Evolutionary conservation across 2,113 vertebrate species (phyloP), one percentile per base, ranked within the genome.

Genomic region (Naja naja): DNA sequence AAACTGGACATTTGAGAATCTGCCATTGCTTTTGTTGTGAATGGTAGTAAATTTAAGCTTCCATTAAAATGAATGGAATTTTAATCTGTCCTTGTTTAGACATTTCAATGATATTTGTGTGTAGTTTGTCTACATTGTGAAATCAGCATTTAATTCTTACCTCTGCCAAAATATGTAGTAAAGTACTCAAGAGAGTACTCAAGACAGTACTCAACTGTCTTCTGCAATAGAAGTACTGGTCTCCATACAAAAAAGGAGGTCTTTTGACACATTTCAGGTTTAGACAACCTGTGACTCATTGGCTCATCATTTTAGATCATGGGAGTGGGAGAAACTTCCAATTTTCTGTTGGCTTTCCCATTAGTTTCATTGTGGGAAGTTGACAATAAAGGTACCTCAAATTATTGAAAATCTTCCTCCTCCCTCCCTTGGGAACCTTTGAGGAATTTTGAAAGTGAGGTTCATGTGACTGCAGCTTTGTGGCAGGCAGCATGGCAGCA

Each of bases 121-220:
- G 58, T 91, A 49, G 49, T 39, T 90, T 39, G 54, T 53, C 90
- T 89, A 53, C 86, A 47, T 39, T 92, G 45, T 22, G 92, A 93
- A 95, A 91, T 34, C 95, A 91, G 18, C 16, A 52, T 49, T 5
- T 90, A 93, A 85, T 93, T 94, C 3, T 1, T 90, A 81, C 94
- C 93, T 96, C 34, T 81, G 34, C 7, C 6, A 81, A 81, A 81
- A 81, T 22, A 39, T 10, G 7, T 10, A 81, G 34, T 9, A 81
- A 43, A 74, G n/a, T 34, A 60, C 25, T 60, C 23, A 58, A 27
- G 3, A 58, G 25, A 27, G 22, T 58, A 58, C 8, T 58, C 58
- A 60, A 60, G 25, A 27, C 25, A 27, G 3, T 74, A 74, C n/a
- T 74, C 64, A 74, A 18, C 23, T 14, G 64, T 5, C 30, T 74